These are phyloP conservation scores for Acleris cristana DNA, from an alignment of 2,888 invertebrate genomes.

Conservation along the genomic window DNA sequence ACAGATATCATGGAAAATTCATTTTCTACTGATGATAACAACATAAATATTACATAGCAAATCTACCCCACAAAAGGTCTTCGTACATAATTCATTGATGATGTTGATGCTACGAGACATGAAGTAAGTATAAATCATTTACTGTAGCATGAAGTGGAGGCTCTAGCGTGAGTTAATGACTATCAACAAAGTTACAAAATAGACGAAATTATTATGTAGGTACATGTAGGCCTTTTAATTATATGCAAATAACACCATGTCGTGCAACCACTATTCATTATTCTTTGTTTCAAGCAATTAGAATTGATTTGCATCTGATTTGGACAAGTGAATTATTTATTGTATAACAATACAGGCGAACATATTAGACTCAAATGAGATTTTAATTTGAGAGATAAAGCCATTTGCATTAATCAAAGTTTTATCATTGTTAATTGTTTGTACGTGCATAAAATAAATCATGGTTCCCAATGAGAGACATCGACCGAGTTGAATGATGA, in stretches of 20 bases:
- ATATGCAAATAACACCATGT: conserved; percentile 40
- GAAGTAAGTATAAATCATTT: conserved; percentile 14
- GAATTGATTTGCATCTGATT: conserved; percentile 35
- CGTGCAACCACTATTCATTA: conserved; percentile 32
- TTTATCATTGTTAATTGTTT: conserved; percentile 20
- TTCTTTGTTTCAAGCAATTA: conserved; percentile 35
- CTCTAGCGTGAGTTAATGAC: conserved; percentile 14
- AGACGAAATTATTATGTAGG: conserved; percentile 36
- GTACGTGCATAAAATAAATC: conserved; percentile 4
- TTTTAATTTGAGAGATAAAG: conserved; percentile 33
- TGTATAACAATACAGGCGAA: conserved; percentile 25
- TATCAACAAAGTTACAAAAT: conserved; percentile 26
- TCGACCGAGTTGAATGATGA: conserved; percentile 7
- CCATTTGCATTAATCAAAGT: conserved; percentile 16
- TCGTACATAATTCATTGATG: background rate
- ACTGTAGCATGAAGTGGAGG: conserved; percentile 1
- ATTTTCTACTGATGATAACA: too few species aligned
- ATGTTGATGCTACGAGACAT: background rate
- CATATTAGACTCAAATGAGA: conserved; percentile 23
- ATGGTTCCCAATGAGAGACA: conserved; percentile 9
- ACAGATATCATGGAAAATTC: too few species aligned
- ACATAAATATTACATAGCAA: background rate
- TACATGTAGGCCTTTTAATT: conserved; percentile 41
- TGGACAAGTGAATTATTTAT: conserved; percentile 36
- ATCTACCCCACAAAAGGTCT: background rate